phyloP scores from a whole-genome alignment of 2,113 vertebrate species.

The Brachypteracias leptosomus region DNA sequence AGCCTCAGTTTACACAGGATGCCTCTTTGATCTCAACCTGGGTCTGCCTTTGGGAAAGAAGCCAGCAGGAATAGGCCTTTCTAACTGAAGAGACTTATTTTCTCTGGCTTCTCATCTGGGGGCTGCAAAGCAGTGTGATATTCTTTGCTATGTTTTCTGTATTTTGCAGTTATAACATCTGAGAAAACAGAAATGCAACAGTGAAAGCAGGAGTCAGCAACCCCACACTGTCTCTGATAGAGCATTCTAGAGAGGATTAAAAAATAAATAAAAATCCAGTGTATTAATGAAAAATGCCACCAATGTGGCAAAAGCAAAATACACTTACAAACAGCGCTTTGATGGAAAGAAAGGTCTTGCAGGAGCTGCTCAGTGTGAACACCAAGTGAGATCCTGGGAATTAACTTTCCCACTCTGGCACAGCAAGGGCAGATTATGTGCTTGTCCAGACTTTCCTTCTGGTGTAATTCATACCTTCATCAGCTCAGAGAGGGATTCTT shows the following conservation, averaged over 20 bases:
- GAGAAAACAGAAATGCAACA: neutral
- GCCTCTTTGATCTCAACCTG: neutral
- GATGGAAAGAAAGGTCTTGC: neutral
- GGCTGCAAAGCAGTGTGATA: neutral
- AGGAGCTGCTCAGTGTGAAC: neutral
- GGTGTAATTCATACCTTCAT: neutral
- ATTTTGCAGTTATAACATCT: neutral
- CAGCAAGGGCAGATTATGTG: neutral
- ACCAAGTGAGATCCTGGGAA: neutral
- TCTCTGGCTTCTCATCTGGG: neutral
- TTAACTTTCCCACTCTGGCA: neutral
- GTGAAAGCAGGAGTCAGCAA: neutral
- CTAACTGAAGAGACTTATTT: neutral
- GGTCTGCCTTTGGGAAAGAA: neutral
- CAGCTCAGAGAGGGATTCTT: neutral
- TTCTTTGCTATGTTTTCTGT: neutral
- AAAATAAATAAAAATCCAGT: neutral
- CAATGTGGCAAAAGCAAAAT: neutral
- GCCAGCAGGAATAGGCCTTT: neutral
- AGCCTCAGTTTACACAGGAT: fast-evolving
- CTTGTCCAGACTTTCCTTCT: neutral
- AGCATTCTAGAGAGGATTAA: neutral
- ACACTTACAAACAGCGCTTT: neutral
- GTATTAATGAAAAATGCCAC: neutral
- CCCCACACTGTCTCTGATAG: neutral